phyloP scores from a whole-genome alignment of 2,888 invertebrate species.

The Epinotia ramella region DNA sequence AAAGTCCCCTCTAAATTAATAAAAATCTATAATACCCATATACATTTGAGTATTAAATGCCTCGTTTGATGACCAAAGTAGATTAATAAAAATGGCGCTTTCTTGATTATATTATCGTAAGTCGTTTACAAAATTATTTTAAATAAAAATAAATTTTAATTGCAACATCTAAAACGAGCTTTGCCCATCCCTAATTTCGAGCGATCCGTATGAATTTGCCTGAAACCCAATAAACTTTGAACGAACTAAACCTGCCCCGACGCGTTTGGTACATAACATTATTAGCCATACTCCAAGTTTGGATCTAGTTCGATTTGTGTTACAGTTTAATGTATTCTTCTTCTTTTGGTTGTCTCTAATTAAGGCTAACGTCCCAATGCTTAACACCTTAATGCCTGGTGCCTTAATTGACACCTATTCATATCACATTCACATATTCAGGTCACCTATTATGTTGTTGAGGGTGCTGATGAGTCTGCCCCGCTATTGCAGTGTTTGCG shows the following conservation, averaged over 20 bases:
- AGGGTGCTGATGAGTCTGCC: no score
- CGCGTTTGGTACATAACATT: slow-evolving; percentile 14
- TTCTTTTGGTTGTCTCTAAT: no score
- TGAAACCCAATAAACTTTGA: slow-evolving; percentile 18
- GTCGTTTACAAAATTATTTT: background rate
- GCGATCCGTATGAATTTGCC: slow-evolving; percentile 22
- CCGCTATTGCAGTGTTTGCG: no score
- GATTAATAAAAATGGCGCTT: background rate
- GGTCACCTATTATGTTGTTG: no score
- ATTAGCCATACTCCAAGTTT: background rate
- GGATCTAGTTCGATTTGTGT: no score
- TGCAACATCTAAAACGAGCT: background rate
- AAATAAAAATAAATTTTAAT: background rate
- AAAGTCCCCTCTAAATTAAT: background rate
- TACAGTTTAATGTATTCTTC: no score
- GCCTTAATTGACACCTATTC: no score
- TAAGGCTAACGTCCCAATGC: no score
- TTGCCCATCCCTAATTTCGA: slow-evolving; percentile 6
- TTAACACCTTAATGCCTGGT: no score
- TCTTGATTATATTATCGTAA: background rate
- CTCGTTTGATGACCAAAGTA: background rate
- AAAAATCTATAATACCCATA: background rate
- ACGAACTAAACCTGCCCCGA: slow-evolving; percentile 24
- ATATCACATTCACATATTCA: no score
- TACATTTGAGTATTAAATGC: background rate